Percentiles rank a stretch among this genome's conserved stretches.
These are phyloP conservation scores for Geotrypetes seraphini DNA, from an alignment of 2,797 vertebrate genomes.

Conservation along the genomic window DNA sequence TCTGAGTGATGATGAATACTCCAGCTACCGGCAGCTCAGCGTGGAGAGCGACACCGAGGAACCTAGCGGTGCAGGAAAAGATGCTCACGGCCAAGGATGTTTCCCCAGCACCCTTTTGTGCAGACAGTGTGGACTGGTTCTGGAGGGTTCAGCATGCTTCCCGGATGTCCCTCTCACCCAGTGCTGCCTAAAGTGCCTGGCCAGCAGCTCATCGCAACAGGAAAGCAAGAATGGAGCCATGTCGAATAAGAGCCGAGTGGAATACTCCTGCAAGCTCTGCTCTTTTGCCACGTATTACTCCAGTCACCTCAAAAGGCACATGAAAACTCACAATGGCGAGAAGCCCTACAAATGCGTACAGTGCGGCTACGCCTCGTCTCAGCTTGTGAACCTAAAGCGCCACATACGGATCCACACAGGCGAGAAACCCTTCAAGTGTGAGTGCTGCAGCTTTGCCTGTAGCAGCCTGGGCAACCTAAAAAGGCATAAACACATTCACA, in stretches of 20 bases:
- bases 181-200: conserved; percentile 13
- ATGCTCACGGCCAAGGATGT: conserved; percentile 34
- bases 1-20: conserved; percentile 79
- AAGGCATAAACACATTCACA: conserved; percentile 83
- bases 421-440: conserved; percentile 88
- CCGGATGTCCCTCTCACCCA: conserved; percentile 61
- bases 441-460: conserved; percentile 83
- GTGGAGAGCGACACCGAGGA: conserved; percentile 80
- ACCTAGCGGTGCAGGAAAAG: conserved; percentile 49
- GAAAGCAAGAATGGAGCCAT: conserved; percentile 23
- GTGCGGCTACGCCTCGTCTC: conserved; percentile 85
- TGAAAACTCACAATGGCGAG: conserved; percentile 91
- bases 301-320: conserved; percentile 94
- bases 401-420: conserved; percentile 88
- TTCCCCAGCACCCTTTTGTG: conserved; percentile 57
- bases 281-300: conserved; percentile 90
- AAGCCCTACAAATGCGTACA: conserved; percentile 84
- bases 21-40: conserved; percentile 70
- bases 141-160: conserved; percentile 56
- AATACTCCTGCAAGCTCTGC: conserved; percentile 83
- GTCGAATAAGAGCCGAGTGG: conserved; percentile 44
- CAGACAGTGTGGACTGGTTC: conserved; percentile 66
- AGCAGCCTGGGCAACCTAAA: conserved; percentile 91
- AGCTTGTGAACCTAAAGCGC: conserved; percentile 91
- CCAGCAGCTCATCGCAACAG: not conserved